Evolutionary conservation across 2,797 vertebrate genomes (phyloP).

Genomic region (Coluber constrictor): DNA sequence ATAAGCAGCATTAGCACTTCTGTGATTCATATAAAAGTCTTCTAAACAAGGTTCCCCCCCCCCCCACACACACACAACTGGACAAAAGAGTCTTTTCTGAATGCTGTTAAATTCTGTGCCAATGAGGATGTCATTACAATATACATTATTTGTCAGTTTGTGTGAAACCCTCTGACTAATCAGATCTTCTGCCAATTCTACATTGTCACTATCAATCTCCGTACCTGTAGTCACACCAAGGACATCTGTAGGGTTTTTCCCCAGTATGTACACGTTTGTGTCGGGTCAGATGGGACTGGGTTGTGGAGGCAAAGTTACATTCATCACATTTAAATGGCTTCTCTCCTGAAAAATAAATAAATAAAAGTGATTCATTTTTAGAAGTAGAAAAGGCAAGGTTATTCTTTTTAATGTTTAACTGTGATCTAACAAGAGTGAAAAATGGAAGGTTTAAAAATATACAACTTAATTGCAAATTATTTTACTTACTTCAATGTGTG

Average conservation of each 20-base stretch:
- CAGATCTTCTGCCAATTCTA: constrained; percentile 67
- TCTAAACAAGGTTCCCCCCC: constrained; percentile 12
- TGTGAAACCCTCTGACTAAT: constrained; percentile 47
- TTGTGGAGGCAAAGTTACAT: constrained; percentile 96
- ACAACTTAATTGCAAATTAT: background rate
- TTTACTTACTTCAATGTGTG: background rate
- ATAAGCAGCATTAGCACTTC: constrained; percentile 66
- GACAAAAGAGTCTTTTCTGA: background rate
- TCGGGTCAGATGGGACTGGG: constrained; percentile 93
- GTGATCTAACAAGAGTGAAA: background rate
- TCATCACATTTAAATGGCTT: constrained; percentile 96
- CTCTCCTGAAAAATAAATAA: constrained; percentile 80
- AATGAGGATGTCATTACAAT: constrained; percentile 50
- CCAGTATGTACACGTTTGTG: constrained; percentile 97
- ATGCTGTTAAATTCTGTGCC: constrained; percentile 38
- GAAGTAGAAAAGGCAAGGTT: constrained; percentile 35
- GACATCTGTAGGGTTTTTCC: constrained; percentile 96
- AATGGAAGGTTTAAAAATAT: constrained; percentile 6
- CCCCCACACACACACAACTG: background rate
- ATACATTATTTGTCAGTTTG: constrained; percentile 41
- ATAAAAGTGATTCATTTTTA: constrained; percentile 9
- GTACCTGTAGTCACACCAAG: constrained; percentile 99
- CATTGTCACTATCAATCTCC: constrained; percentile 68
- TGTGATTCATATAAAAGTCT: constrained; percentile 57
- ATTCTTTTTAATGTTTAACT: constrained; percentile 22